Conservation (phyloP, 1,140 invertebrate genomes). For the Heliconius nattereri region DNA sequence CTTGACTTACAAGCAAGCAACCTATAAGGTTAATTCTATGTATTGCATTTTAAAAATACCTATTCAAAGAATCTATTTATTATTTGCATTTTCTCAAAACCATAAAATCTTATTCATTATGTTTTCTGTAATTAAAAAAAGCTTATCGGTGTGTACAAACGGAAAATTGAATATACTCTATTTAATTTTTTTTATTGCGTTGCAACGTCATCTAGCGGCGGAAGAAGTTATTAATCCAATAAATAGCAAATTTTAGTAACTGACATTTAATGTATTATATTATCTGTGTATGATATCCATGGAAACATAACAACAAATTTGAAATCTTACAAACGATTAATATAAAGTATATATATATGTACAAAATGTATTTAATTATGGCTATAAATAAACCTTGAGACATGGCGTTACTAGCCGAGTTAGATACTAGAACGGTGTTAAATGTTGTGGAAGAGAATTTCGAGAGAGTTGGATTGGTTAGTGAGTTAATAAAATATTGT, state of each 20-base stretch:
- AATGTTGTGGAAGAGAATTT: slow-evolving; percentile 75
- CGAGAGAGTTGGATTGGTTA: slow-evolving; percentile 59
- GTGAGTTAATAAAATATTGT: slow-evolving; percentile 26
- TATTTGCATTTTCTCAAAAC: too few species aligned
- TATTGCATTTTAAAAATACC: too few species aligned
- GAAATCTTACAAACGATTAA: background rate
- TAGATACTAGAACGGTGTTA: slow-evolving; percentile 62
- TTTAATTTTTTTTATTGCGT: background rate
- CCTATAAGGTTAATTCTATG: too few species aligned
- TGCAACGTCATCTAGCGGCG: background rate
- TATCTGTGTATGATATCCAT: background rate
- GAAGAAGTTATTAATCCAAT: too few species aligned
- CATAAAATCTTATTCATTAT: too few species aligned
- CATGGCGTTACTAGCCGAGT: slow-evolving; percentile 57
- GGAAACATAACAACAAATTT: background rate
- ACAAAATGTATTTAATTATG: background rate
- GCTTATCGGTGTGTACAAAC: too few species aligned
- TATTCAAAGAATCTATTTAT: too few species aligned
- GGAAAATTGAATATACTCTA: too few species aligned
- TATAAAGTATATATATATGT: background rate
- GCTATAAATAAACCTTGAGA: slow-evolving; percentile 18
- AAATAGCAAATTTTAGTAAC: too few species aligned
- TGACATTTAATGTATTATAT: background rate
- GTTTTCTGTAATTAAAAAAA: too few species aligned
- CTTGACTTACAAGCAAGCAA: too few species aligned